phyloP scores from a whole-genome alignment of 2,113 vertebrate species.

The Corythoichthys intestinalis region DNA sequence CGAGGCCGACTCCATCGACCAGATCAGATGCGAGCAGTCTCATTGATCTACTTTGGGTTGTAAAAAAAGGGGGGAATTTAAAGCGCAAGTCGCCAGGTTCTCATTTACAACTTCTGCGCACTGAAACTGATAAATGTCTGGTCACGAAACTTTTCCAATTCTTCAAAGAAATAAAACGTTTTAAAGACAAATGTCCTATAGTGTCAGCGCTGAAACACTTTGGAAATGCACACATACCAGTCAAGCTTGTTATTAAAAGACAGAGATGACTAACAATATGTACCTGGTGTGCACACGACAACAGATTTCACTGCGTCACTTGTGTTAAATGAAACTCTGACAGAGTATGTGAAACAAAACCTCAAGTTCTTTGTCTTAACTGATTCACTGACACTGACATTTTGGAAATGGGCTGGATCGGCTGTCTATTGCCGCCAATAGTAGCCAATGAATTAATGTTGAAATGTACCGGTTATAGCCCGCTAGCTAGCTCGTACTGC shows the following conservation, averaged over 20 bases:
- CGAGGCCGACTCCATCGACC: not conserved
- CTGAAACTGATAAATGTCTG: too few relatives aligned
- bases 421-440: too few relatives aligned
- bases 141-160: too few relatives aligned
- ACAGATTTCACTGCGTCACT: conserved; percentile 4
- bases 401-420: too few relatives aligned
- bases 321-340: conserved; percentile 2
- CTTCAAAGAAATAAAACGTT: too few relatives aligned
- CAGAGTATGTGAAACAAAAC: not conserved
- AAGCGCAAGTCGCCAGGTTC: not conserved
- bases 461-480: too few relatives aligned
- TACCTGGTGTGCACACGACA: conserved; percentile 1
- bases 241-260: conserved; percentile 12
- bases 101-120: not conserved
- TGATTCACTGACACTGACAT: too few relatives aligned
- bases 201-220: not conserved
- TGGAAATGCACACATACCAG: conserved; percentile 11
- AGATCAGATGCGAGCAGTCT: not conserved
- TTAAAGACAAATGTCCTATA: not conserved
- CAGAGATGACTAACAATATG: conserved; percentile 10
- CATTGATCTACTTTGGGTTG: not conserved
- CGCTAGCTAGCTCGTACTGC: too few relatives aligned
- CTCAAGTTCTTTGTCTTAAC: not conserved
- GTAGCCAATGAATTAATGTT: too few relatives aligned
- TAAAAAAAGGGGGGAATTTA: not conserved